A percentile compares a stretch with the other conserved stretches of the same genome.
phyloP scores from a whole-genome alignment of 2,797 vertebrate species.

The Muscicapa striata region DNA sequence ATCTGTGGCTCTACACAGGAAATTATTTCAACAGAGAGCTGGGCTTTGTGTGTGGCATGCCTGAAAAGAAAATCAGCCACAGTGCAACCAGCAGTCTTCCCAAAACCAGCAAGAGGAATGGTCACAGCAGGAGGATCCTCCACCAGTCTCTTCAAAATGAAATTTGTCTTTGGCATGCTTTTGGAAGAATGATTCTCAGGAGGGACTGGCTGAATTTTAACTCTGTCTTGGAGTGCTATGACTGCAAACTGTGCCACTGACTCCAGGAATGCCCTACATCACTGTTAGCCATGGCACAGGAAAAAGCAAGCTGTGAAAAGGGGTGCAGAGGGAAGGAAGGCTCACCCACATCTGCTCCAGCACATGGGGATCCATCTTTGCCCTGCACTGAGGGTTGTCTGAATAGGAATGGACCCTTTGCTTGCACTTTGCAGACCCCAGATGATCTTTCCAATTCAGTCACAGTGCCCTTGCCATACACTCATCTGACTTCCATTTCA shows the following conservation, averaged over 20 bases:
- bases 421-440: not conserved
- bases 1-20: not conserved
- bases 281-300: not conserved
- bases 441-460: not conserved
- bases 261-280: not conserved
- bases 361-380: not conserved
- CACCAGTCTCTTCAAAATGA: not conserved
- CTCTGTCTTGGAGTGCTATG: not conserved
- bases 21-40: not conserved
- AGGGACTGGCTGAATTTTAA: not conserved
- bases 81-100: not conserved
- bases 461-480: not conserved
- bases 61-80: not conserved
- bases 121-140: not conserved
- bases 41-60: not conserved
- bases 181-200: not conserved
- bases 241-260: slow-evolving; percentile 8
- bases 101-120: not conserved
- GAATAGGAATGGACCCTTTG: rapidly evolving
- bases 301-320: not conserved
- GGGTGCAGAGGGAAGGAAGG: not conserved
- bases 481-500: not conserved
- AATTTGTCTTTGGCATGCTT: not conserved
- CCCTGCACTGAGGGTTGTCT: not conserved
- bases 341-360: not conserved